phyloP scores from a whole-genome alignment of 2,797 vertebrate genomes.

The Australoheros facetus region DNA sequence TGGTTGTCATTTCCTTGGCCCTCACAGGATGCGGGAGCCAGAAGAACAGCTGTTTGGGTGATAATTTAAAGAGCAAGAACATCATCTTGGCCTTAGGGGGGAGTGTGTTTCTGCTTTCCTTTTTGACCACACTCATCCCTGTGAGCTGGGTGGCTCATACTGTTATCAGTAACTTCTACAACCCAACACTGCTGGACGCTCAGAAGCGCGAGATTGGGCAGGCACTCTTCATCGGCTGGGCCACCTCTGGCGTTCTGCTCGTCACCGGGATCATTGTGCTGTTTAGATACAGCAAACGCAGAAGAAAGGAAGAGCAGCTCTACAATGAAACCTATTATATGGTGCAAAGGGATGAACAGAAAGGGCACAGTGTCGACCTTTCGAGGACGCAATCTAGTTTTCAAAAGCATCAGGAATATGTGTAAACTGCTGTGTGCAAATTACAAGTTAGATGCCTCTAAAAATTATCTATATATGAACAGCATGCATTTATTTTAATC shows the following conservation, averaged over 20 bases:
- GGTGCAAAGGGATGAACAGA: background rate
- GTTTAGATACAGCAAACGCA: slow-evolving; percentile 70
- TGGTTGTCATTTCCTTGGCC: slow-evolving; percentile 68
- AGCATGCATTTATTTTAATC: background rate
- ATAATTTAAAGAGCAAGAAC: slow-evolving; percentile 76
- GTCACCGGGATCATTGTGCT: slow-evolving; percentile 77
- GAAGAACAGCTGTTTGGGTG: slow-evolving; percentile 74
- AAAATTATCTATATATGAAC: background rate
- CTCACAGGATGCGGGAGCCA: slow-evolving; percentile 78
- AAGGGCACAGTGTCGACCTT: background rate
- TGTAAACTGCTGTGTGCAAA: slow-evolving; percentile 65
- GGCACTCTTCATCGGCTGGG: slow-evolving; percentile 90
- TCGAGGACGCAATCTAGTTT: slow-evolving; percentile 63
- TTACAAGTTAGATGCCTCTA: background rate
- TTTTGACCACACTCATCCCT: slow-evolving; percentile 81
- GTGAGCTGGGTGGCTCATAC: slow-evolving; percentile 83
- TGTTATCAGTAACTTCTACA: slow-evolving; percentile 83
- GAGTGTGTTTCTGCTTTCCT: slow-evolving; percentile 79
- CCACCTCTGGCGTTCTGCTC: slow-evolving; percentile 78
- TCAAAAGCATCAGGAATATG: slow-evolving; percentile 81
- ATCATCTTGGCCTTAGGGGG: slow-evolving; percentile 78
- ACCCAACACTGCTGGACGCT: slow-evolving; percentile 74
- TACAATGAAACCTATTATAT: background rate
- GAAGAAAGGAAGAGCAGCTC: slow-evolving; percentile 62
- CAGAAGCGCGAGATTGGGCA: slow-evolving; percentile 88